Percentiles rank a stretch among this genome's conserved stretches.
These are phyloP conservation scores for Sinotaia quadrata DNA, from an alignment of 2,888 invertebrate genomes.

Conservation along the genomic window DNA sequence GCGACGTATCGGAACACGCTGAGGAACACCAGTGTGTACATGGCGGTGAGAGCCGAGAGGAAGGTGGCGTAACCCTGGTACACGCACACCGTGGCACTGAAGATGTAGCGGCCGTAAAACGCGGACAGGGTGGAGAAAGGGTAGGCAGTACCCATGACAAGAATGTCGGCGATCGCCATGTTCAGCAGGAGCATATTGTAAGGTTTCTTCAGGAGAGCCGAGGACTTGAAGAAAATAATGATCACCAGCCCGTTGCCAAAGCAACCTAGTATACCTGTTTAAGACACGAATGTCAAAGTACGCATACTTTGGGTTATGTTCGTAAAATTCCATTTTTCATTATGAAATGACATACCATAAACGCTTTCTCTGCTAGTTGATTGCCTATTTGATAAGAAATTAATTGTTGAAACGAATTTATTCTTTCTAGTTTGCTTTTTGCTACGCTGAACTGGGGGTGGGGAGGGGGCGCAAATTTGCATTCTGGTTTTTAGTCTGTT, in stretches of 20 bases:
- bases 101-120: constrained; percentile 35
- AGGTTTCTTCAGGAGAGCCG: constrained; percentile 21
- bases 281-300: too few relatives aligned
- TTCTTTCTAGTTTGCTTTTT: too few relatives aligned
- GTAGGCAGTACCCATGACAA: constrained; percentile 35
- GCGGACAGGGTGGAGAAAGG: constrained; percentile 33
- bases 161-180: constrained; percentile 38
- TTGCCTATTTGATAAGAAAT: too few relatives aligned
- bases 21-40: constrained; percentile 38
- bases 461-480: too few relatives aligned
- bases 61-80: constrained; percentile 40
- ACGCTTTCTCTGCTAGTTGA: too few relatives aligned
- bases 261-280: constrained; percentile 15
- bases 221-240: constrained; percentile 6
- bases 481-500: too few relatives aligned
- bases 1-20: constrained; percentile 40
- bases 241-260: constrained; percentile 29
- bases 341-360: too few relatives aligned
- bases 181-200: constrained; percentile 36
- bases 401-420: too few relatives aligned
- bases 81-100: constrained; percentile 30
- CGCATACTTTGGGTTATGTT: too few relatives aligned
- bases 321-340: too few relatives aligned
- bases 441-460: too few relatives aligned
- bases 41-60: constrained; percentile 30